These are phyloP conservation scores for Trissonchulus latispiculum DNA, from an alignment of 2,888 invertebrate species.

Conservation along the genomic window DNA sequence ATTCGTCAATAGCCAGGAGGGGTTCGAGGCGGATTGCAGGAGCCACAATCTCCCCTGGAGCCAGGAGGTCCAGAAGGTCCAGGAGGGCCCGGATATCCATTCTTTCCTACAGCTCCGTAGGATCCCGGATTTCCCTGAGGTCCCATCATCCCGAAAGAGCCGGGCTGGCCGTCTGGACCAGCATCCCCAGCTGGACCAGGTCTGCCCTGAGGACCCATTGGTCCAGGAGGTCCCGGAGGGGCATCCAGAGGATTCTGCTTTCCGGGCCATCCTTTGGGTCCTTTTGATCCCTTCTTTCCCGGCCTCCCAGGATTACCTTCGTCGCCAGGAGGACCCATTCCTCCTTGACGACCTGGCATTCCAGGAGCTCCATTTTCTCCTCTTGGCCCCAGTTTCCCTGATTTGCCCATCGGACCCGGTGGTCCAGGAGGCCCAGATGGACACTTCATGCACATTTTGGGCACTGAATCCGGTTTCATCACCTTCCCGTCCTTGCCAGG, in stretches of 20 bases:
- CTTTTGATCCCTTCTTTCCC: background rate
- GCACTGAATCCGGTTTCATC: background rate
- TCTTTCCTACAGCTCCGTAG: background rate
- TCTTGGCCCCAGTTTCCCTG: background rate
- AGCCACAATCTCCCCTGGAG: background rate
- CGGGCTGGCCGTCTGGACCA: background rate
- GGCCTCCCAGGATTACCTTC: background rate
- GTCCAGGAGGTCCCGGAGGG: background rate
- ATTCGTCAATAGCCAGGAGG: conserved; percentile 8
- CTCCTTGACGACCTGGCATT: background rate
- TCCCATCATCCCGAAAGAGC: background rate
- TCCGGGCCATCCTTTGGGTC: background rate
- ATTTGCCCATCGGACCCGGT: background rate
- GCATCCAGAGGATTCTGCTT: background rate
- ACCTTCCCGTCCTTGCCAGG: background rate
- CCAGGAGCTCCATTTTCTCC: background rate
- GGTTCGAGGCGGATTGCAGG: conserved; percentile 1
- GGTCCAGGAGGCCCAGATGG: background rate
- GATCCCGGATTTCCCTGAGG: background rate
- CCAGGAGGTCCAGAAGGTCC: background rate
- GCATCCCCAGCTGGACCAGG: background rate
- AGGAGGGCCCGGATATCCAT: background rate
- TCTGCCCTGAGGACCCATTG: background rate
- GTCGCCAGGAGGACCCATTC: background rate
- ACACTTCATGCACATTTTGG: background rate